Evolutionary conservation across 2,888 invertebrate genomes (phyloP), one percentile per base, ranked within the genome.

Genomic region (Netelia fuscicornis): DNA sequence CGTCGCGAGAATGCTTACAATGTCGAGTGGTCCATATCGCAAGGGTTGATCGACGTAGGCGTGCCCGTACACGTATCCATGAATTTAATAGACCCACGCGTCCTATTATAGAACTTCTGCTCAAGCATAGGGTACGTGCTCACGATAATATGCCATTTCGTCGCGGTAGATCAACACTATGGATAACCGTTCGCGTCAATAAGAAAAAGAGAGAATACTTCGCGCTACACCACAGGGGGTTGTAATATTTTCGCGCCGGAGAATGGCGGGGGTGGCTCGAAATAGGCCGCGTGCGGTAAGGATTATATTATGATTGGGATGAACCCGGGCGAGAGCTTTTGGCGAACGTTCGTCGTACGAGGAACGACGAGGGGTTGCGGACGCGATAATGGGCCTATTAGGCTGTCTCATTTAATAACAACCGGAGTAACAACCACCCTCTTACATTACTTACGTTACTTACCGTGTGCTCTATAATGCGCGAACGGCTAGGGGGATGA

Each of bases 321-420:
- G 92, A 91, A 91, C 90, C 88, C 83, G 83, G 88, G 80, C 6
- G 85, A 71, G 90, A 70, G 58, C 44, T 64, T 75, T 75, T 54
- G 56, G 48, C 13, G 74, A 48, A 52, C 25, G 58, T 62, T 20
- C 6, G 64, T 56, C 37, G 65, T 20, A 54, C 54, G 17, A 3
- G n/a, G 17, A 9, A 54, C 83, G 67, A 23, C 77, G 81, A 81
- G 84, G 84, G 84, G 84, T 81, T 54, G 72, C 62, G 91, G 90
- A 90, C 89, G 79, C 79, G 88, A 91, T 93, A 93, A 93, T 94
- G 93, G 93, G 92, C 92, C 93, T 93, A 94, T 94, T 94, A 94
- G 92, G 93, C 93, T 93, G 93, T 93, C 93, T 93, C 92, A 93
- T 93, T 93, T 93, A 93, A 93, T 93, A 93, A 93, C 93, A 92